phyloP scores from a whole-genome alignment of 1,140 invertebrate species.

The Popillia japonica region DNA sequence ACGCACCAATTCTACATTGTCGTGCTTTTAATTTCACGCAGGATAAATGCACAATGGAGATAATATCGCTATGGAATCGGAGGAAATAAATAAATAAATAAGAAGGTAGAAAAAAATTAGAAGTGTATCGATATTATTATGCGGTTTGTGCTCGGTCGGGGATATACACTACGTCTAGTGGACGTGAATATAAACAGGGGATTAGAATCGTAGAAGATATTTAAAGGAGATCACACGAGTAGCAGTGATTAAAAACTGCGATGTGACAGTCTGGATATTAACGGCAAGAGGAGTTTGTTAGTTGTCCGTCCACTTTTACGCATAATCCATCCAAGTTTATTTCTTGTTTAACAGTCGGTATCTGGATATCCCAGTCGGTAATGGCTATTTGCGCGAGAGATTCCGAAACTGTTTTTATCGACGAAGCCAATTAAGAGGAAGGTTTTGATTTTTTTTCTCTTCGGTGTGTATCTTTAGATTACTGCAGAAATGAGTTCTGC shows the following conservation, averaged over 20 bases:
- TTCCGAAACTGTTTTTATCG: neutral
- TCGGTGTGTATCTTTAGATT: neutral
- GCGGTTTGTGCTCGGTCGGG: neutral
- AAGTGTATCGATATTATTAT: neutral
- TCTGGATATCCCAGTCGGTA: too few relatives aligned
- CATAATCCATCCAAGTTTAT: too few relatives aligned
- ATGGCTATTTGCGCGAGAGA: neutral
- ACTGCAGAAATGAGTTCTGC: too few relatives aligned
- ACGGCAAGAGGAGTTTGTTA: too few relatives aligned
- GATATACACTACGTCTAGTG: too few relatives aligned
- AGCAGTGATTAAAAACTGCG: too few relatives aligned
- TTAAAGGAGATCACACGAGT: too few relatives aligned
- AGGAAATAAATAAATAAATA: neutral
- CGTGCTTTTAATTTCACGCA: slow-evolving; percentile 26
- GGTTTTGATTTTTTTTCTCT: neutral
- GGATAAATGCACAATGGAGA: slow-evolving; percentile 11
- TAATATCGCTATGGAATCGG: neutral
- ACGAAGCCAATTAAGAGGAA: neutral
- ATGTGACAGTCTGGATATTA: too few relatives aligned
- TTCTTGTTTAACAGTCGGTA: too few relatives aligned
- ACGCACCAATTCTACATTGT: neutral
- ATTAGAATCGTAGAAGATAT: too few relatives aligned
- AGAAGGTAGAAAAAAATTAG: neutral
- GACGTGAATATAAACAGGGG: too few relatives aligned
- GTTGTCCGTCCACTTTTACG: too few relatives aligned